phyloP scores from a whole-genome alignment of 2,113 vertebrate species.

The Muntiacus reevesi region DNA sequence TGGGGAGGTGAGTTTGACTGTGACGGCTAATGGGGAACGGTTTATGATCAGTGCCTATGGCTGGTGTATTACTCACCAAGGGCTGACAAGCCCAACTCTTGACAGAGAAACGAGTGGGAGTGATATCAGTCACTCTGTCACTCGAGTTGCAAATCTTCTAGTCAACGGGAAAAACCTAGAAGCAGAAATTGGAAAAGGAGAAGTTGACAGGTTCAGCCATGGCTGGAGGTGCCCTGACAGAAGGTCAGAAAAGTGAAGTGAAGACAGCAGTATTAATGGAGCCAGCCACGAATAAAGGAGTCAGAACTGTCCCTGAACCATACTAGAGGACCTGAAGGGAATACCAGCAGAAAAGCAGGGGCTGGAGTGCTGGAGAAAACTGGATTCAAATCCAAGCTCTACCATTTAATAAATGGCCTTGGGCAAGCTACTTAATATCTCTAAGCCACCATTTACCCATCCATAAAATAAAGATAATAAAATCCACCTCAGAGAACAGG shows the following conservation, averaged over 20 bases:
- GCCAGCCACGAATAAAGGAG: neutral
- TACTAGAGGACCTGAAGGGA: neutral
- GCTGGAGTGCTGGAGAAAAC: neutral
- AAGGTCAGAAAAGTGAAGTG: neutral
- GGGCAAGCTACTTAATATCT: slow-evolving; percentile 30
- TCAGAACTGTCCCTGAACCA: neutral
- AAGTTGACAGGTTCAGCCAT: neutral
- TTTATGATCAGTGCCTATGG: slow-evolving; percentile 15
- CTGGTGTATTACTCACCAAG: slow-evolving; percentile 30
- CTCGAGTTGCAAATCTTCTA: slow-evolving; percentile 58
- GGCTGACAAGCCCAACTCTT: slow-evolving; percentile 42
- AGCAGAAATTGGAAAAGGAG: neutral
- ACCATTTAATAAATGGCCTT: slow-evolving; percentile 52
- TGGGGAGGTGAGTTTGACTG: neutral
- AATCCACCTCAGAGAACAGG: neutral
- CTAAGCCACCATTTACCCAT: slow-evolving; percentile 34
- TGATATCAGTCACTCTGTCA: slow-evolving; percentile 63
- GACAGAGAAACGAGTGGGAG: slow-evolving; percentile 54
- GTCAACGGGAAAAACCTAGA: slow-evolving; percentile 6
- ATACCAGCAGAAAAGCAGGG: neutral
- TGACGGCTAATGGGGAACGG: slow-evolving; percentile 16
- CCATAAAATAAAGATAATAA: slow-evolving; percentile 52
- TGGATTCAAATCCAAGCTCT: slow-evolving; percentile 27
- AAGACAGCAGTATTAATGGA: neutral
- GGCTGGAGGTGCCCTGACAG: neutral